Evolutionary conservation across 2,113 vertebrate species (phyloP), one percentile per base, ranked within the genome.

Genomic region (Pelmatolapia mariae): DNA sequence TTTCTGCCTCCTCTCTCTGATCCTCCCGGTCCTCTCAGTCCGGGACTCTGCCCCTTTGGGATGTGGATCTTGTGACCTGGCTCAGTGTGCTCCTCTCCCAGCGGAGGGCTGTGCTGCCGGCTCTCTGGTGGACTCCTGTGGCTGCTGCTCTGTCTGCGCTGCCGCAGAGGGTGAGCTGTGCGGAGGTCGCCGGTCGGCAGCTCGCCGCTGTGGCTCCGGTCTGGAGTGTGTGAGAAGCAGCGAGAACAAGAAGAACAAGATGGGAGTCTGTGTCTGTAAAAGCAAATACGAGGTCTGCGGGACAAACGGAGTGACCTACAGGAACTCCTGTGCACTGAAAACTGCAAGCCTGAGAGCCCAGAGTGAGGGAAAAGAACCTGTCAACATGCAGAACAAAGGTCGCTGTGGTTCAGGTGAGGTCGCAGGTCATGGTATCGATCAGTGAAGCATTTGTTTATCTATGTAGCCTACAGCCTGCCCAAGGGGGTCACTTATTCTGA

Each of bases 251-350:
- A 95, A 93, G 91, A 92, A 18, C 43, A 95, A 91, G 68, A 66
- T 87, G 9, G 97, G 97, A 1, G 93, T 97, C 26, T 99, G 98
- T 89, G 88, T 83, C 33, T 99, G 98, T 89, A 98, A 98, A 91
- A 96, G 82, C 91, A 89, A 95, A 92, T 97, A 97, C 91, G 96
- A 97, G 15, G 98, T 99, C 86, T 99, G 98, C 91, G 98, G 98
- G 71, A 96, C 93, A 89, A 97, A 98, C 84, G 97, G 96, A 6
- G 24, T 89, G 78, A 98, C 97, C 47, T 98, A 99, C 94, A 10
- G 89, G 81, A 97, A 85, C 90, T 96, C 91, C 10, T 98, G 98
- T 88, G 97, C 96, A 18, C 96, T 99, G 92, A 97, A 95, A 86
- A 96, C 95, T 2, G 97, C 97, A 89, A 97, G 96, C 89, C 84